Evolutionary conservation across 2,113 vertebrate species (phyloP), one percentile per base, ranked within the genome.

Genomic region (Callipepla squamata): DNA sequence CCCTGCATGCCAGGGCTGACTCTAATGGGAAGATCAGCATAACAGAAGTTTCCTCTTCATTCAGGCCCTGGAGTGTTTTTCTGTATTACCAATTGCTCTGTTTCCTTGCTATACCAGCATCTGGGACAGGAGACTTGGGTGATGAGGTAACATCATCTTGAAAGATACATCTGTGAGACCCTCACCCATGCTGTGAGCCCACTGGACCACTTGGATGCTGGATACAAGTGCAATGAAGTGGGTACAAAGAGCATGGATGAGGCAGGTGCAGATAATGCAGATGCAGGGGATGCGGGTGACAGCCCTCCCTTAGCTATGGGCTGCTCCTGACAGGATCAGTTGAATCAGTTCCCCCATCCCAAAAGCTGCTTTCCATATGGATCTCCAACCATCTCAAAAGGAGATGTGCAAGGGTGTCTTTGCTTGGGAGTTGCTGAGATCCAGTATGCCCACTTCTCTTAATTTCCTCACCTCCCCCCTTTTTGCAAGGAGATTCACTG

Each of bases 311-410:
- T 73, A 34, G 30, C 0, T 32, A 66, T 45, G 68, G 34, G 58
- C 61, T 55, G 47, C 13, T 68, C 8, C 58, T 51, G 47, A 8
- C 50, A 18, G 70, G 47, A 48, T 50, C 53, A 1, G 5, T 34
- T 30, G 48, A 40, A 14, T 47, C 75, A 7, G 19, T 5, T 8
- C 1, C 5, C 20, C 1, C 5, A 36, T 7, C 32, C 21, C 2
- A 57, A 3, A 14, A 1, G 63, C 30, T 36, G 44, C 30, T 74
- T 19, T 22, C 61, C 20, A 0, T 2, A 0, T 0, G 17, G 9
- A 23, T 7, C 45, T 47, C 38, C 20, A 4, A 4, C 7, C 22
- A 40, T 1, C 45, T 59, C 16, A 15, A 16, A 3, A 22, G 25
- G 26, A 51, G 25, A 5, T 3, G 25, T 30, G 17, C 70, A 80